Base-by-base conservation (phyloP, 1,140 invertebrate species). In the Lordiphosa clarofinis region DNA sequence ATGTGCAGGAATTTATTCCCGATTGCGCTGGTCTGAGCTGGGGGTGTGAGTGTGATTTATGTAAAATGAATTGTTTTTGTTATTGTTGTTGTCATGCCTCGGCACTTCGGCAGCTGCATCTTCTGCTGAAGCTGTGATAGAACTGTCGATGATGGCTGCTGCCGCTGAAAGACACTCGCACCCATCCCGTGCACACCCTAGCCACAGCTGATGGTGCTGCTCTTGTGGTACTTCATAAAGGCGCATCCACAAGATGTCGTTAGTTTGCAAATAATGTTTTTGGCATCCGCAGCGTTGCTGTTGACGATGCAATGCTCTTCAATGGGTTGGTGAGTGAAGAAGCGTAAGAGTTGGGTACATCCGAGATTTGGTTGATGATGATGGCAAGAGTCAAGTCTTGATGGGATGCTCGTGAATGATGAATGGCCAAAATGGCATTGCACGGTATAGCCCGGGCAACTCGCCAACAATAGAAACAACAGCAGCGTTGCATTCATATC, bases 221-320 rank as follows among this genome's bases (percentile, higher is more conserved):
- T 28, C 12, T 19, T 44, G 19, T 44, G 19, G 11, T 38, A 46
- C 47, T 61, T 48, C 38, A 66, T 56, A 66, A 70, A 70, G 56
- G 40, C 46, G 46, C 65, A 56, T 40, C 53, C 61, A 60, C 53
- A 60, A 60, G 48, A 73, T 54, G 58, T 57, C 43, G 52, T 73
- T 59, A 42, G 53, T 35, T 65, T 69, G 60, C 48, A 72, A 58
- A 68, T 63, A 68, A 69, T 69, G 55, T 39, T 61, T 56, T 61
- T 47, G 36, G 50, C 36, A 49, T 56, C 39, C 33, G 36, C 46
- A 38, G 39, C 47, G 36, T 46, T 64, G 68, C 28, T 44, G 57
- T 67, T 67, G 68, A 63, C 21, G 46, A 37, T 60, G 56, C 43
- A 39, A 56, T 65, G 70, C 57, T 66, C 56, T 36, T 43, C 53